A percentile compares a stretch with the other conserved stretches of the same genome.
Conservation (phyloP, 2,888 invertebrate genomes). For the Scaptomyza cyrtandrae region DNA sequence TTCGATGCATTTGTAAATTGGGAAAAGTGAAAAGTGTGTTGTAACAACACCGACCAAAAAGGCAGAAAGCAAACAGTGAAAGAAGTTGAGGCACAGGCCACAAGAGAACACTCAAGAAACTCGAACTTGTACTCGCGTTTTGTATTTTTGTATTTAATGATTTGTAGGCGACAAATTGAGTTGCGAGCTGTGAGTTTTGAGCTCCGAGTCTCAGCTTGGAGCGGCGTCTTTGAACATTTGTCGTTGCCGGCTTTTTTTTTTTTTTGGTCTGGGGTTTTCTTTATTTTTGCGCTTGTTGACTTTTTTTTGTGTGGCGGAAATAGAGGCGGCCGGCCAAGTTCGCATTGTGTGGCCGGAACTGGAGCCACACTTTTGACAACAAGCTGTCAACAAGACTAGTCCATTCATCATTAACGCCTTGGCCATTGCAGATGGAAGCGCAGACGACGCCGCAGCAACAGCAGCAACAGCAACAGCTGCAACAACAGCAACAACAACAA, state of each 20-base stretch:
- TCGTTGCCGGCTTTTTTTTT: conserved; percentile 23
- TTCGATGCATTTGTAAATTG: conserved; percentile 29
- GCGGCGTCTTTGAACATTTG: conserved; percentile 55
- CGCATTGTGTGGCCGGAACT: conserved; percentile 79
- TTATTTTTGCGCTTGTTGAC: conserved; percentile 57
- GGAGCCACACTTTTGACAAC: conserved; percentile 76
- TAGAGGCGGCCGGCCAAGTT: conserved; percentile 64
- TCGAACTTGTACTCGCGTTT: conserved; percentile 22
- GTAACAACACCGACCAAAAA: conserved; percentile 31
- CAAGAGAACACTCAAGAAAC: conserved; percentile 31
- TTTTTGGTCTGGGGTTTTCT: conserved; percentile 21
- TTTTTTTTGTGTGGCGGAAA: conserved; percentile 71
- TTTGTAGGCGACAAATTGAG: conserved; percentile 82
- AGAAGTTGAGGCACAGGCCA: conserved; percentile 10
- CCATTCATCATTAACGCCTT: conserved; percentile 74
- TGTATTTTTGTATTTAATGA: conserved; percentile 53
- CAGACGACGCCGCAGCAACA: conserved; percentile 77
- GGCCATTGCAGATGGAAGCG: conserved; percentile 83
- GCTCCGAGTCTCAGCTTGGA: conserved; percentile 14
- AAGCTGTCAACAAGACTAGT: conserved; percentile 38
- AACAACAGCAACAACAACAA: conserved; percentile 58
- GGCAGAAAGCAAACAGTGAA: conserved; percentile 38
- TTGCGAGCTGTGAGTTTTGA: conserved; percentile 37
- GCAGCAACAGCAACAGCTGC: conserved; percentile 64
- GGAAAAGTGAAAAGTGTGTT: conserved; percentile 75